phyloP scores from a whole-genome alignment of 2,797 vertebrate genomes.

The Mastacembelus armatus region DNA sequence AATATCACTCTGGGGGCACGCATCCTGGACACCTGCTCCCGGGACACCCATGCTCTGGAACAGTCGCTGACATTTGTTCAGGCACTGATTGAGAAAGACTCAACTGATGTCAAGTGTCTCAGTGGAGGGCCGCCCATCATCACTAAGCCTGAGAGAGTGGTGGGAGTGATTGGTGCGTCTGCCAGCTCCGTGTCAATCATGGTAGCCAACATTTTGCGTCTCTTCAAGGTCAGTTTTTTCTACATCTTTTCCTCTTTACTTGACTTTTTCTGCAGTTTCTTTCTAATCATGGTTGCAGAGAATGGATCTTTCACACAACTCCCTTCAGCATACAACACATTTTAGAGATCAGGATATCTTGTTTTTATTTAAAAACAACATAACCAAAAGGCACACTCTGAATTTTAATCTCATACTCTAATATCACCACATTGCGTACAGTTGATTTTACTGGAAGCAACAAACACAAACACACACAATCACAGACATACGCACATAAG shows the following conservation, averaged over 20 bases:
- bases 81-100: constrained; percentile 96
- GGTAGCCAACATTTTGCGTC: constrained; percentile 97
- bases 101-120: constrained; percentile 93
- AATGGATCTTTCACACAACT: background rate
- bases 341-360: too few species aligned
- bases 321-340: background rate
- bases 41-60: constrained; percentile 96
- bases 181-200: constrained; percentile 98
- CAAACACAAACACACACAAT: constrained; percentile 2
- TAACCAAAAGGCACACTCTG: background rate
- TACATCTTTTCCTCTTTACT: constrained; percentile 8
- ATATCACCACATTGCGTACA: background rate
- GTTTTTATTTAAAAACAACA: constrained; percentile 8
- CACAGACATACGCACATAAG: background rate
- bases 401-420: background rate
- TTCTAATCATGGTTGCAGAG: constrained; percentile 8
- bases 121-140: constrained; percentile 95
- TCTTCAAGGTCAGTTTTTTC: constrained; percentile 90
- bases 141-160: constrained; percentile 94
- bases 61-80: constrained; percentile 98
- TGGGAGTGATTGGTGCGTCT: constrained; percentile 94
- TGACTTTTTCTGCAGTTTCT: constrained; percentile 6
- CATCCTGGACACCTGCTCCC: constrained; percentile 95
- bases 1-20: constrained; percentile 96
- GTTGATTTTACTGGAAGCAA: background rate